A percentile compares a stretch with the other conserved stretches of the same genome.
phyloP scores from a whole-genome alignment of 2,888 invertebrate species.

The Hypselothyrea guttata region DNA sequence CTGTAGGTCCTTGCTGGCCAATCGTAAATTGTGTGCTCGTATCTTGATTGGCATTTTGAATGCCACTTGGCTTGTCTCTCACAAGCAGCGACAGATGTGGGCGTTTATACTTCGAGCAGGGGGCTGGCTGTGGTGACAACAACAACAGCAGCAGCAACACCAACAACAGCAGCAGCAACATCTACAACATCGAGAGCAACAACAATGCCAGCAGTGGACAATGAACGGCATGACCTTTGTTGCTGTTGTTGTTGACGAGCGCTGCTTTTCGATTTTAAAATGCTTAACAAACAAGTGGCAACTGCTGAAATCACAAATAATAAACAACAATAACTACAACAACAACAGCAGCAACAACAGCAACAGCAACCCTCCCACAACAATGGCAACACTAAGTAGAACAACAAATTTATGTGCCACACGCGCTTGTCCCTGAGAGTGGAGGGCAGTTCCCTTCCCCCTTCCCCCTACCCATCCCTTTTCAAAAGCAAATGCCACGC shows the following conservation, averaged over 20 bases:
- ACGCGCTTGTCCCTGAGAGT: constrained; percentile 56
- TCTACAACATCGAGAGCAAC: too few relatives aligned
- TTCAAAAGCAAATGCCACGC: too few relatives aligned
- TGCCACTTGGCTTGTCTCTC: constrained; percentile 57
- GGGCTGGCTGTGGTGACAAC: constrained; percentile 20
- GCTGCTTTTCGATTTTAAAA: constrained; percentile 62
- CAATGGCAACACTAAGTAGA: constrained; percentile 15
- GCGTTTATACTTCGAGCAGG: constrained; percentile 26
- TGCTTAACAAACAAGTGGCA: constrained; percentile 66
- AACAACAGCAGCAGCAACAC: constrained; percentile 1
- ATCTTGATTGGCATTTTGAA: constrained; percentile 58
- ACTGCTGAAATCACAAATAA: constrained; percentile 44
- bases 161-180: background rate
- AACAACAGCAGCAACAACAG: constrained; percentile 13
- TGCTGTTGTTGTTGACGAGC: constrained; percentile 47
- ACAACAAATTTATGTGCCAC: constrained; percentile 62
- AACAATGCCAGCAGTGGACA: constrained; percentile 44
- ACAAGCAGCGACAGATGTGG: constrained; percentile 51
- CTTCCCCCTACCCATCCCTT: too few relatives aligned
- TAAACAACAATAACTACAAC: constrained; percentile 27
- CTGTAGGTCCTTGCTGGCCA: constrained; percentile 45
- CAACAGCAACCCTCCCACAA: background rate
- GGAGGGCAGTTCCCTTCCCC: constrained; percentile 15
- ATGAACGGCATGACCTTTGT: constrained; percentile 67
- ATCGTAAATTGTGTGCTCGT: constrained; percentile 62